Evolutionary conservation across 2,113 vertebrate species (phyloP), one percentile per base, ranked within the genome.

Genomic region (Seriola aureovittata): DNA sequence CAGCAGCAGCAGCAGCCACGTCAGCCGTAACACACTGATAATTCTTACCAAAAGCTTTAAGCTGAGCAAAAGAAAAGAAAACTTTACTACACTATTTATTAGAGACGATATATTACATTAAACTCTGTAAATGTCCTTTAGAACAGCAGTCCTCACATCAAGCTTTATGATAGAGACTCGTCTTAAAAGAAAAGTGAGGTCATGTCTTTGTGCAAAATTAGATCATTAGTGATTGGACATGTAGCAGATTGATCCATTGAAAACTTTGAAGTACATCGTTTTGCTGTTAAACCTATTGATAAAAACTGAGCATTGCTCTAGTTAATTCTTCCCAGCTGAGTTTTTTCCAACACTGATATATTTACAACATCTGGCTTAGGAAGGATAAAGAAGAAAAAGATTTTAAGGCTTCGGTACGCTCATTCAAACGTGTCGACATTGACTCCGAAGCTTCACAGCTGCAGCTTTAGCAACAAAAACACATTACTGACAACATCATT

Each of bases 141-240:
- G 52, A 54, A 54, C 14, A 29, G 13, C 58, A 17, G 58, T 29
- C 8, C 8, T 54, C 9, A 59, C 54, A 5, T 3, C 2, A n/a
- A 11, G 8, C 44, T 25, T 13, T 1, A 9, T 17, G 14, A 23
- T 3, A 34, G 21, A 55, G 10, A 17, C 32, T 40, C 2, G 4
- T 6, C 29, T 13, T 54, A 3, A 42, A 29, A 71, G 29, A 70
- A 8, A 5, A 9, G 40, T 25, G 19, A 21, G 46, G 11, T 65
- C 1, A 21, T 2, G 54, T 78, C 19, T 81, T 38, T 84, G 75
- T 86, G 86, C 89, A 90, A 88, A 84, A 69, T 57, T 11, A 0
- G 14, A 58, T 48, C 5, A 11, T 77, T 25, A 70, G 19, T 7
- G 13, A 78, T 48, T 16, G 5, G 9, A 25, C 54, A 17, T 0